Evolutionary conservation across 2,888 invertebrate genomes (phyloP), one percentile per base, ranked within the genome.

Genomic region (Acrobasis consociella): DNA sequence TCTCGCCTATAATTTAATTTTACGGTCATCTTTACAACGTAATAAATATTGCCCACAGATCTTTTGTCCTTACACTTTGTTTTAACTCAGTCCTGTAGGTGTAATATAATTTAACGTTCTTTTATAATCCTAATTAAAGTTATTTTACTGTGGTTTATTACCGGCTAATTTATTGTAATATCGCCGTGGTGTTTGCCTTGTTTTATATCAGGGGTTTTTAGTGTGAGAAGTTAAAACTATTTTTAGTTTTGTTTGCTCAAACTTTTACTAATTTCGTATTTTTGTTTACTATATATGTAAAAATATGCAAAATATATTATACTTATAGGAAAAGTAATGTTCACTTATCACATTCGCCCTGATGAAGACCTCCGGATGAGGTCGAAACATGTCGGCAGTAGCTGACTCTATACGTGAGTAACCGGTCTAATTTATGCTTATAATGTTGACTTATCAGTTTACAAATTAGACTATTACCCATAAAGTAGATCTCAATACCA

Each of bases 1-100:
- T 70, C 72, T 77, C 73, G 80, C 77, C 79, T 82, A 78, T 82
- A 80, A 82, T 87, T 81, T 85, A 86, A 80, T 85, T 86, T 85
- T 82, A 85, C 81, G 80, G 72, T 70, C 74, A 75, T 83, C 85
- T 83, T 85, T 83, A 83, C 72, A 79, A 74, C 73, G 68, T 70
- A 71, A 78, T 85, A 81, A 83, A 83, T 82, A 78, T 77, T 73
- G 62, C 51, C 66, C 64, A 65, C 62, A 65, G 63, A 64, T 59
- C 67, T 75, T 77, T 75, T 75, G 69, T 69, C 62, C 63, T 66
- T 67, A 63, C 63, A 63, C 64, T 66, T 68, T 69, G 64, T 65
- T 65, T 62, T 55, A 51, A 56, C 15, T 49, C 62, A 37, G 55
- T 49, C 42, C 56, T 15, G 55, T 52, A 60, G 60, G 60, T 60